Base-by-base conservation (phyloP, 2,888 invertebrate species). In the Andrena hattorfiana region DNA sequence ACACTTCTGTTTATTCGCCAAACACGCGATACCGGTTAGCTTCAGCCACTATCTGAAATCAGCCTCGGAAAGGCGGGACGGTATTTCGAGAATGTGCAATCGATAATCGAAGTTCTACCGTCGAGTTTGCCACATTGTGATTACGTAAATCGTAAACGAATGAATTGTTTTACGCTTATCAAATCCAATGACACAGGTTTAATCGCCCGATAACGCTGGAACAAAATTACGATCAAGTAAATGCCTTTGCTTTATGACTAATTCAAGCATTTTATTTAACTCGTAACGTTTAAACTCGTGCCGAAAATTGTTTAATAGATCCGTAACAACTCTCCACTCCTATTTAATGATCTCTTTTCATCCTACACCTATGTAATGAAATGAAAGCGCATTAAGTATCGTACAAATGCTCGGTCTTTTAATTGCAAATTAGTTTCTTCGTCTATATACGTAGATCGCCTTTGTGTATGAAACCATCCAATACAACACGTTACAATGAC, bases 21-120 rank as follows among this genome's bases (percentile, higher is more conserved):
- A 81, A 63, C 77, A 75, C 49, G 28, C 62, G 69, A 72, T 35
- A 81, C 75, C 81, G 75, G 72, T 76, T 56, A 32, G 56, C 71
- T 68, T 64, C 30, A n/a, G 48, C 75, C 71, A 48, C 68, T 59
- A 49, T 82, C 42, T 85, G 85, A 85, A 85, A 63, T 63, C 6
- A 73, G 77, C 67, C 59, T n/a, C 35, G 20, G 8, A 73, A 8
- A 28, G 49, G 1, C 30, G 2, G 20, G 51, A 51, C n/a, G 7
- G 51, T 0, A 56, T 48, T 62, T 69, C 68, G 62, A 70, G 48
- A 56, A 49, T 32, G 10, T 20, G 23, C 20, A 67, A 67, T 83
- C 78, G 83, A 84, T 71, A 71, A 56, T 84, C 83, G 81, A 84
- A 60, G 13, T 35, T 68, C 62, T n/a, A n/a, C 67, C 59, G 42